Evolutionary conservation across 2,113 vertebrate species (phyloP).

Genomic region (Rhineura floridana): DNA sequence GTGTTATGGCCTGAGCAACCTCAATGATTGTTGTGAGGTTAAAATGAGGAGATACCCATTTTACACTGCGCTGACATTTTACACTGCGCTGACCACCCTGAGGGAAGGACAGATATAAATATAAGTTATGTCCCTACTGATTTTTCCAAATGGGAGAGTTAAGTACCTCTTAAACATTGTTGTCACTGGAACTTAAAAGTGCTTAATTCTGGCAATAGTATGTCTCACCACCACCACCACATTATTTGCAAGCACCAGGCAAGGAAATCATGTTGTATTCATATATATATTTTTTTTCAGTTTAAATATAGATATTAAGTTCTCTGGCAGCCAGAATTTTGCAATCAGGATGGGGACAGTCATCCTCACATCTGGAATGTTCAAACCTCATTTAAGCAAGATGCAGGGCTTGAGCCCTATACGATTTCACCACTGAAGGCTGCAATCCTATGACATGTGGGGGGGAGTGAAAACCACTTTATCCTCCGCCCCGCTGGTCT

Average conservation of each 20-base stretch:
- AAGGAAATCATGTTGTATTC: not conserved
- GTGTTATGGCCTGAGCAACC: too few species aligned
- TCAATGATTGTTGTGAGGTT: too few species aligned
- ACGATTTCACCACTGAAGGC: too few species aligned
- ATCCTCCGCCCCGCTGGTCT: too few species aligned
- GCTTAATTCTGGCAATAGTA: not conserved
- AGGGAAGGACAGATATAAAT: not conserved
- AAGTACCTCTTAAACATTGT: not conserved
- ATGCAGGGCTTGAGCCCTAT: not conserved
- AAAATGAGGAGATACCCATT: too few species aligned
- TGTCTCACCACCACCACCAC: not conserved
- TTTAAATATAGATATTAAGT: not conserved
- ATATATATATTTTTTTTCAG: not conserved
- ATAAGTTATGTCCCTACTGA: not conserved
- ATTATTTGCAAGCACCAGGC: not conserved
- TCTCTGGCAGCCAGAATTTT: not conserved
- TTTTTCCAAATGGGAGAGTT: not conserved
- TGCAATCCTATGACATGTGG: too few species aligned
- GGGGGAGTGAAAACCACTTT: too few species aligned
- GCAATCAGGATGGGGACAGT: not conserved
- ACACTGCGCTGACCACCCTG: not conserved
- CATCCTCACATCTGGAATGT: not conserved
- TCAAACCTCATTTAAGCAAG: not conserved
- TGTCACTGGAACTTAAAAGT: too few species aligned
- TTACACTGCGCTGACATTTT: too few species aligned